Conservation (phyloP, 2,113 vertebrate species). For the Phoxinus phoxinus region DNA sequence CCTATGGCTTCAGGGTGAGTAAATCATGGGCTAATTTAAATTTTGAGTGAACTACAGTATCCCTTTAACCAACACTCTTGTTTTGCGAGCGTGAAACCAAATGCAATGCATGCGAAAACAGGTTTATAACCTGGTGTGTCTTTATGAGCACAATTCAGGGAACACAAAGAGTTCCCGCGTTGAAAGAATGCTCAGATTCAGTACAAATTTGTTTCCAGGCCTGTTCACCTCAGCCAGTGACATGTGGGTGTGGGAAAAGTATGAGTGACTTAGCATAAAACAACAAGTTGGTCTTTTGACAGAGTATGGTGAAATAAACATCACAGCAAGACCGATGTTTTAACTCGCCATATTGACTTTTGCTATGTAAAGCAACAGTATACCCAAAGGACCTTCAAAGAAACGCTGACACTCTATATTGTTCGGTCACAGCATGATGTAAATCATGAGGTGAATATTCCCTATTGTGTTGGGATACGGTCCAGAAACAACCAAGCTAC, state of each 20-base stretch:
- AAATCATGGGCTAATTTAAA: too few species aligned
- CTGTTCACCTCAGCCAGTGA: slow-evolving; percentile 4
- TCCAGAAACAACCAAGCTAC: slow-evolving; percentile 54
- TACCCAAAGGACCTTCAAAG: slow-evolving; percentile 39
- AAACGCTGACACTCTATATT: slow-evolving; percentile 47
- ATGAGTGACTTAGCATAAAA: slow-evolving; percentile 31
- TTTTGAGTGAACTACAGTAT: too few species aligned
- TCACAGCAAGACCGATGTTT: slow-evolving; percentile 19
- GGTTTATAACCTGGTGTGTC: slow-evolving; percentile 23
- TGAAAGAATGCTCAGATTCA: neutral
- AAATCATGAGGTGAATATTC: slow-evolving; percentile 37
- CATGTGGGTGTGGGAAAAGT: slow-evolving; percentile 28
- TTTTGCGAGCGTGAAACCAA: slow-evolving; percentile 9
- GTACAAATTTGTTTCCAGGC: slow-evolving; percentile 10
- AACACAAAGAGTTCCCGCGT: neutral
- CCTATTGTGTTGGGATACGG: slow-evolving; percentile 39
- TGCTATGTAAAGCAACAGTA: slow-evolving; percentile 43
- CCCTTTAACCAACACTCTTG: neutral
- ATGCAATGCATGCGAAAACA: neutral
- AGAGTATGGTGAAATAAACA: slow-evolving; percentile 34
- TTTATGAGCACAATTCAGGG: neutral
- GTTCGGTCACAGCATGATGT: slow-evolving; percentile 37
- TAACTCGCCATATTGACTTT: slow-evolving; percentile 46
- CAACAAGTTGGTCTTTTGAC: neutral
- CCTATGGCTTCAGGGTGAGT: too few species aligned